Conservation (phyloP, 2,797 vertebrate species). For the Tokudaia muenninki region DNA sequence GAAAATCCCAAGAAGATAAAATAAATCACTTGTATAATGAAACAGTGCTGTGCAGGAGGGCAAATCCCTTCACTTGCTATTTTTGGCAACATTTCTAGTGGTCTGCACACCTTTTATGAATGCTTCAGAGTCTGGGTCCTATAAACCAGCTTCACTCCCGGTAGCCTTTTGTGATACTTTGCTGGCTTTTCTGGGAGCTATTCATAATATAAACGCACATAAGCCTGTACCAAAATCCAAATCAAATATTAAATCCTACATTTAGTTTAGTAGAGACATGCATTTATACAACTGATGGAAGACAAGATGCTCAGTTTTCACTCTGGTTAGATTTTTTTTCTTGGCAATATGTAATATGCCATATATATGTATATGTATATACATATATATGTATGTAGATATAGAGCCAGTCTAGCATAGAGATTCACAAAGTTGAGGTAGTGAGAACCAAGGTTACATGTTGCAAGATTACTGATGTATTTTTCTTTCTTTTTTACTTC, state of each 20-base stretch:
- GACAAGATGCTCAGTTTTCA: neutral
- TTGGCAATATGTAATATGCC: neutral
- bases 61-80: neutral
- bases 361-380: too few relatives aligned
- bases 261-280: neutral
- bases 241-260: neutral
- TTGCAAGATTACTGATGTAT: neutral
- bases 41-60: neutral
- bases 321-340: neutral
- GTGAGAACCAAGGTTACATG: neutral
- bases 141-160: neutral
- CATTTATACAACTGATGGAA: neutral
- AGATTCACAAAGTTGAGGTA: too few relatives aligned
- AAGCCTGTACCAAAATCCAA: neutral
- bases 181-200: neutral
- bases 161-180: neutral
- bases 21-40: slow-evolving; percentile 10
- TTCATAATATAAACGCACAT: slow-evolving; percentile 5
- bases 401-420: neutral
- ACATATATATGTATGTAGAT: neutral
- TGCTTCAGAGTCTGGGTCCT: neutral
- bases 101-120: neutral
- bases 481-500: neutral
- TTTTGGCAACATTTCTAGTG: neutral
- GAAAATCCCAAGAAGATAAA: slow-evolving; percentile 25